phyloP scores from a whole-genome alignment of 2,888 invertebrate genomes.

The Nomada ferruginata region DNA sequence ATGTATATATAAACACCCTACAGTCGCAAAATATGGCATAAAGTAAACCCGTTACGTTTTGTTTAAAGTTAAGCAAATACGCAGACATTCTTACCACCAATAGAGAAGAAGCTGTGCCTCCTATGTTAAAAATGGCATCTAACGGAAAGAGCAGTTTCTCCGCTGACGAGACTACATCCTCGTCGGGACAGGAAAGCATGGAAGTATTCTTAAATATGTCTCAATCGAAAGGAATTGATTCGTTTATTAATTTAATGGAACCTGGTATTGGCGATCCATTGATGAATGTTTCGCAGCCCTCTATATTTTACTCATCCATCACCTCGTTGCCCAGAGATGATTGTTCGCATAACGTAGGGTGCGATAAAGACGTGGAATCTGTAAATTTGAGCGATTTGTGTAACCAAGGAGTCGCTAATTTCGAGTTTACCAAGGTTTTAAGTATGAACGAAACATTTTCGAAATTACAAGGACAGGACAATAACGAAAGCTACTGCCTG shows the following conservation, averaged over 20 bases:
- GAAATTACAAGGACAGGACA: constrained; percentile 36
- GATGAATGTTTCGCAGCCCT: constrained; percentile 80
- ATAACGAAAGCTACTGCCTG: constrained; percentile 37
- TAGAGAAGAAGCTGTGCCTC: constrained; percentile 70
- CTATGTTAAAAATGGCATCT: constrained; percentile 73
- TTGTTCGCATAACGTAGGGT: constrained; percentile 11
- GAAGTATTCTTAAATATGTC: constrained; percentile 80
- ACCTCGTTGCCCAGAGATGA: constrained; percentile 51
- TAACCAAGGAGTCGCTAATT: background rate
- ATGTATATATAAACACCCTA: background rate
- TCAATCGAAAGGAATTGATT: constrained; percentile 79
- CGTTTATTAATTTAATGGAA: constrained; percentile 79
- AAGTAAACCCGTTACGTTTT: constrained; percentile 10
- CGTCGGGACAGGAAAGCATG: constrained; percentile 79
- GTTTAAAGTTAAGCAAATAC: constrained; percentile 50
- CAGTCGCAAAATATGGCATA: background rate
- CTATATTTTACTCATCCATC: constrained; percentile 77
- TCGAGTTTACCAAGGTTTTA: background rate
- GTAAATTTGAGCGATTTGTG: constrained; percentile 8
- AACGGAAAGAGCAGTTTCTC: constrained; percentile 25
- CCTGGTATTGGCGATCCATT: constrained; percentile 77
- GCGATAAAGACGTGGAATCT: constrained; percentile 15
- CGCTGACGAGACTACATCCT: constrained; percentile 42
- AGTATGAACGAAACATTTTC: constrained; percentile 54
- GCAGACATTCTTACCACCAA: constrained; percentile 16